Base-by-base conservation (phyloP, 2,797 vertebrate species). In the Tympanoctomys barrerae region DNA sequence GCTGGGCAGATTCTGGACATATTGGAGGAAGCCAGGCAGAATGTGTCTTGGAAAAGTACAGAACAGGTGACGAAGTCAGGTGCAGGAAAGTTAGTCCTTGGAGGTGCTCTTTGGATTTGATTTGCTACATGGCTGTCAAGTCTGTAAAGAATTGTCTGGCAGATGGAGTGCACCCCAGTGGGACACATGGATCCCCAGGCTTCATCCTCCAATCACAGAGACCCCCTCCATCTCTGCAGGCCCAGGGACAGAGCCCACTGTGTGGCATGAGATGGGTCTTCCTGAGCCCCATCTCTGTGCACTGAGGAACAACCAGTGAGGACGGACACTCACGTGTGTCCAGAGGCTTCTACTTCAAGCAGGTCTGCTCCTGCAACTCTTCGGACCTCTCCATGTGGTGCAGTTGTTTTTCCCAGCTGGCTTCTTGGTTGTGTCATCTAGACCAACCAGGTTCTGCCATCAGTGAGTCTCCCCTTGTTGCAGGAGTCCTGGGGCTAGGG, bases 11-110 rank as follows among this genome's bases (percentile, higher is more conserved):
- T 87, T 42, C 62, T 64, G n/a, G 54, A 75, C 46, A 24, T 46
- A 33, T 1, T 3, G 12, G 33, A 33, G 59, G 36, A 39, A 75
- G 64, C 14, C 70, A 62, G 71, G 7, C 33, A 26, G 49, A 46
- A 61, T 39, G 31, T 8, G 10, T 71, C 36, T 22, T 57, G 1
- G 7, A 2, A 46, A 33, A 3, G 13, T 6, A 1, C 1, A 7
- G 52, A 9, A 52, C 5, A 2, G 4, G 8, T 5, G 21, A 0
- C 0, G 9, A 4, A 6, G 14, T 26, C 33, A 24, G 36, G 10
- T 49, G 28, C 21, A 9, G 13, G 6, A 0, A 8, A 0, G 42
- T 11, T 5, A 7, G 6, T 49, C 70, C 14, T 7, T 3, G 0
- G 0, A 19, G 33, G 31, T 5, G 14, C 26, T 54, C 1, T 33